Base-by-base conservation (phyloP, 2,797 vertebrate genomes). In the Coregonus ussuriensis region DNA sequence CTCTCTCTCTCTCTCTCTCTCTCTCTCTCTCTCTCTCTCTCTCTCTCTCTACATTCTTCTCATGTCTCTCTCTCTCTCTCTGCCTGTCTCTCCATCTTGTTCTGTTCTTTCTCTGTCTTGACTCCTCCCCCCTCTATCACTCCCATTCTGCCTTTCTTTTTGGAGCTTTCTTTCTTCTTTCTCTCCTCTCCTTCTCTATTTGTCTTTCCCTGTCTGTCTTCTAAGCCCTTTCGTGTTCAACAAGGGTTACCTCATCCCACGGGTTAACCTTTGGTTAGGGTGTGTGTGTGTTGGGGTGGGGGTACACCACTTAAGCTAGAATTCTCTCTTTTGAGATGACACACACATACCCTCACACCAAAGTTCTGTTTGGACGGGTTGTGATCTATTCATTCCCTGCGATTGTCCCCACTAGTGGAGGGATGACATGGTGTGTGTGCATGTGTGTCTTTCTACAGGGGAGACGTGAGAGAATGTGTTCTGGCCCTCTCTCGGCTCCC, bases 201-300 rank as follows among this genome's bases (percentile, higher is more conserved):
- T 51, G 51, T 74, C 29, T 74, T 67, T 69, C 52, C 72, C 47
- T 74, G 53, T 66, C 16, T 79, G 84, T 84, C 83, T 76, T 74
- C 83, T 71, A 84, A 77, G 75, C 74, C 71, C 79, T 6, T 33
- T 73, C 35, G 73, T 73, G 85, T 91, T 94, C 88, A 89, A 16
- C 59, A 53, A 71, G 82, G 52, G 78, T 93, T 87, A 92, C 87
- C 86, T 93, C 91, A 93, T 88, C 59, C 72, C n/a, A 7, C 82
- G 75, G 82, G 74, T 83, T 82, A 88, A 85, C 88, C 85, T 78
- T 87, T 85, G 85, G 33, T 82, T 75, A 74, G 72, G n/a, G 71
- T 56, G 71, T 56, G 29, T 18, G 5, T 73, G 53, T 51, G 69
- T 14, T 18, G n/a, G 69, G n/a, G 35, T 3, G 25, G 62, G 56